A percentile compares a stretch with the other conserved stretches of the same genome.
These are phyloP conservation scores for Amphimallon solstitiale DNA, from an alignment of 2,888 invertebrate species.

Conservation along the genomic window DNA sequence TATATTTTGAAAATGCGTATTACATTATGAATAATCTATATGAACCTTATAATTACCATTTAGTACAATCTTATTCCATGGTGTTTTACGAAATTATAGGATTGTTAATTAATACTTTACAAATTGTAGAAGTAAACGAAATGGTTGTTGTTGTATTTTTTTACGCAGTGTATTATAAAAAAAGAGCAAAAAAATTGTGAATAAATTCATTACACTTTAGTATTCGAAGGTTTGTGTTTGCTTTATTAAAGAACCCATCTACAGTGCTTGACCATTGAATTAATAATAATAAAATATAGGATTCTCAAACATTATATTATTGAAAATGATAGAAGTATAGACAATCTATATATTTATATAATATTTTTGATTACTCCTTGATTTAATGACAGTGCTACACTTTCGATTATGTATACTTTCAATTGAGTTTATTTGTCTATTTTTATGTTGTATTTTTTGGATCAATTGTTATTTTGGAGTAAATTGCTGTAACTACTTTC, in stretches of 20 bases:
- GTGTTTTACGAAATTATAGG: constrained; percentile 28
- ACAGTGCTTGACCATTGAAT: no score
- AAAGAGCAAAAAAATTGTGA: constrained; percentile 26
- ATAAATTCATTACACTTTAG: constrained; percentile 39
- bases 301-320: no score
- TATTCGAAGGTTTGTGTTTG: neutral
- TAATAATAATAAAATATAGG: no score
- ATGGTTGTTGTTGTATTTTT: constrained; percentile 41
- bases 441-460: no score
- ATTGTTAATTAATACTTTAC: constrained; percentile 40
- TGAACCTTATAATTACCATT: constrained; percentile 3
- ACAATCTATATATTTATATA: no score
- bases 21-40: neutral
- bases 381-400: no score
- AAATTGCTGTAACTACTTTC: no score
- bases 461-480: no score
- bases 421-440: no score
- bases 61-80: constrained; percentile 38
- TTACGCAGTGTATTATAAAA: constrained; percentile 30
- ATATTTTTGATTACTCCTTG: no score
- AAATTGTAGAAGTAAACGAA: constrained; percentile 38
- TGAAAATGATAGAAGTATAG: no score
- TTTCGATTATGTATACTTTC: no score
- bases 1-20: neutral
- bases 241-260: neutral